A percentile compares a stretch with the other conserved stretches of the same genome.
Conservation (phyloP, 2,888 invertebrate genomes). For the Idaea aversata region DNA sequence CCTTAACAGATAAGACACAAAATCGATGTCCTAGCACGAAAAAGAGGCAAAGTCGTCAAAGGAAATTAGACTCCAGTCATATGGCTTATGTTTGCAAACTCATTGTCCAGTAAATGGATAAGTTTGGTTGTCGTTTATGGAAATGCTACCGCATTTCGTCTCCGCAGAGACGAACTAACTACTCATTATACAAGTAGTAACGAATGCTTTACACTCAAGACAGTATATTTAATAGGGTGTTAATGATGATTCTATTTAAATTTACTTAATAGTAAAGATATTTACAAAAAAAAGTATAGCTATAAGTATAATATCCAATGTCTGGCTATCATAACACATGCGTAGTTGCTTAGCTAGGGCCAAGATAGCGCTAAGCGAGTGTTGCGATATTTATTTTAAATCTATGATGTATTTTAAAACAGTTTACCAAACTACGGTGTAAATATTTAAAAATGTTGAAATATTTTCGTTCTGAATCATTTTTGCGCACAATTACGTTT, state of each 20-base stretch:
- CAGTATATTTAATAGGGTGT: no score
- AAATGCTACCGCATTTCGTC: neutral
- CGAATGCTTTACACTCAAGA: no score
- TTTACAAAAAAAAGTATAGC: no score
- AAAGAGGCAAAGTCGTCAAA: neutral
- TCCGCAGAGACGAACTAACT: neutral
- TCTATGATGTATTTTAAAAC: no score
- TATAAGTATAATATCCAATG: no score
- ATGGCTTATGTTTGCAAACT: neutral
- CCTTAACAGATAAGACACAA: neutral
- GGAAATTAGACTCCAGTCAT: neutral
- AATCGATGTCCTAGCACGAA: neutral
- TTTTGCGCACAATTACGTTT: neutral
- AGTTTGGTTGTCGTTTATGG: neutral
- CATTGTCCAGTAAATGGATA: neutral
- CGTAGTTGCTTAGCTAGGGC: no score
- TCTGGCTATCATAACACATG: no score
- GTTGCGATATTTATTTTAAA: no score
- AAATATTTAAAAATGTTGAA: neutral
- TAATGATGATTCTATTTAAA: no score
- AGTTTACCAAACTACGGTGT: no score
- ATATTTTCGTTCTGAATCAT: neutral
- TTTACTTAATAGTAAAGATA: no score
- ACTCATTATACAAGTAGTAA: neutral
- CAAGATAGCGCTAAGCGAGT: no score